Percentiles rank a stretch among this genome's conserved stretches.
Conservation (phyloP, 1,140 invertebrate genomes). For the Chrysomallon squamiferum region DNA sequence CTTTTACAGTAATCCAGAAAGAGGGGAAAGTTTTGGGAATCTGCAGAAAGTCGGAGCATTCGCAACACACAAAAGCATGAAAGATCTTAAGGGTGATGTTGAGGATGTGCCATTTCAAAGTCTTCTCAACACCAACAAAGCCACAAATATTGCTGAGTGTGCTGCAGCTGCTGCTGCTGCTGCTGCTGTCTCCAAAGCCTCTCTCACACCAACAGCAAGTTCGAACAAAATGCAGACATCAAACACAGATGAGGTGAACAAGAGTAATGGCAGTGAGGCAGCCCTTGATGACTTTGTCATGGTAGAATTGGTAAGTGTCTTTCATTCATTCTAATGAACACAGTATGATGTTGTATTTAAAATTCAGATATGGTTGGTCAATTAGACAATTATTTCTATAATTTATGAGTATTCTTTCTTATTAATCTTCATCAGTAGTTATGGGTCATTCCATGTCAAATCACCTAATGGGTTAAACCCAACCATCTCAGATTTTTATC, state of each 20-base stretch:
- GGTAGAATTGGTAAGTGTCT: neutral
- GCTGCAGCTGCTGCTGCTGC: neutral
- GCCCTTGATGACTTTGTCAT: conserved; percentile 2
- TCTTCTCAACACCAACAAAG: neutral
- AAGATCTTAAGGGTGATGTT: neutral
- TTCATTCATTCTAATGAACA: too few species aligned
- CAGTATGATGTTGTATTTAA: too few species aligned
- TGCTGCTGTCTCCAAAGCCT: neutral
- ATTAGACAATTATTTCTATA: too few species aligned
- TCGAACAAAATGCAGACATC: neutral
- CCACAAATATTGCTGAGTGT: neutral
- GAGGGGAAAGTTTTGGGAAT: neutral
- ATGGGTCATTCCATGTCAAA: too few species aligned
- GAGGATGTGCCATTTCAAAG: neutral
- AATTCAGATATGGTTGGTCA: too few species aligned
- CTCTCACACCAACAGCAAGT: neutral
- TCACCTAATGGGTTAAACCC: too few species aligned
- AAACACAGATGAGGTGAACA: neutral
- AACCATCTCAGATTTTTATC: too few species aligned
- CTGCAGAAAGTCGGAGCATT: neutral
- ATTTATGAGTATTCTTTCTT: too few species aligned
- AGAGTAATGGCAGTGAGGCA: conserved; percentile 1
- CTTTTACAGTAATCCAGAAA: neutral
- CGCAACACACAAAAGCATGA: neutral
- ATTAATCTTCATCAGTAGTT: too few species aligned